phyloP scores from a whole-genome alignment of 2,113 vertebrate genomes.

The Callocephalon fimbriatum region DNA sequence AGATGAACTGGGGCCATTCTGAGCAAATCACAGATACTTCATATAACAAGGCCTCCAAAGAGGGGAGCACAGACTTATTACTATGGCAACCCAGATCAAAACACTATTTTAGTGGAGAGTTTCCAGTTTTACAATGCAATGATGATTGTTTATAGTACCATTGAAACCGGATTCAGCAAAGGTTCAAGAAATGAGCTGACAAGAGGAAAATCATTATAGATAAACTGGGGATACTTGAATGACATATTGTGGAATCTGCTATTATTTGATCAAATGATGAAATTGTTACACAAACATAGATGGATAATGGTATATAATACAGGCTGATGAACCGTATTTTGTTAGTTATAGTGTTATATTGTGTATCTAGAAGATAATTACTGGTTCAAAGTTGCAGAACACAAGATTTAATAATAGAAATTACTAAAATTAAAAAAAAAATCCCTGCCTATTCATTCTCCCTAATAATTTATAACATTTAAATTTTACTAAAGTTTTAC shows the following conservation, averaged over 20 bases:
- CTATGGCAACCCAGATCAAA: slow-evolving; percentile 95
- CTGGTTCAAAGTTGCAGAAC: slow-evolving; percentile 2
- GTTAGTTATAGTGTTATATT: slow-evolving; percentile 16
- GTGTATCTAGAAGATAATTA: slow-evolving; percentile 22
- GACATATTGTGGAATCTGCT: slow-evolving; percentile 78
- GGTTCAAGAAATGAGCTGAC: slow-evolving; percentile 88
- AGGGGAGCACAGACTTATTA: slow-evolving; percentile 94
- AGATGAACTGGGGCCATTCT: slow-evolving; percentile 93
- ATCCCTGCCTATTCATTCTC: background rate
- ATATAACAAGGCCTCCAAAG: slow-evolving; percentile 99
- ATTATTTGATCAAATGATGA: slow-evolving; percentile 82
- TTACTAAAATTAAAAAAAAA: background rate
- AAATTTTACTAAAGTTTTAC: background rate
- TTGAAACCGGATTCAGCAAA: slow-evolving; percentile 86
- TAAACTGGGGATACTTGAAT: slow-evolving; percentile 83
- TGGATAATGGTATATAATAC: slow-evolving; percentile 64
- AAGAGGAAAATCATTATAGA: slow-evolving; percentile 87
- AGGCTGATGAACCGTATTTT: slow-evolving; percentile 22
- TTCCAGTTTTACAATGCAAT: slow-evolving; percentile 96
- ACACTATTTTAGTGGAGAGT: slow-evolving; percentile 92
- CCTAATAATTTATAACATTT: slow-evolving; percentile 20
- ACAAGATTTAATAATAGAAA: background rate
- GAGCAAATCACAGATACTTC: slow-evolving; percentile 93
- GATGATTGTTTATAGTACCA: slow-evolving; percentile 95
- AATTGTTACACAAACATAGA: slow-evolving; percentile 73